These are phyloP conservation scores for Chamaetylas fuelleborni DNA, from an alignment of 2,113 vertebrate species.

Conservation along the genomic window DNA sequence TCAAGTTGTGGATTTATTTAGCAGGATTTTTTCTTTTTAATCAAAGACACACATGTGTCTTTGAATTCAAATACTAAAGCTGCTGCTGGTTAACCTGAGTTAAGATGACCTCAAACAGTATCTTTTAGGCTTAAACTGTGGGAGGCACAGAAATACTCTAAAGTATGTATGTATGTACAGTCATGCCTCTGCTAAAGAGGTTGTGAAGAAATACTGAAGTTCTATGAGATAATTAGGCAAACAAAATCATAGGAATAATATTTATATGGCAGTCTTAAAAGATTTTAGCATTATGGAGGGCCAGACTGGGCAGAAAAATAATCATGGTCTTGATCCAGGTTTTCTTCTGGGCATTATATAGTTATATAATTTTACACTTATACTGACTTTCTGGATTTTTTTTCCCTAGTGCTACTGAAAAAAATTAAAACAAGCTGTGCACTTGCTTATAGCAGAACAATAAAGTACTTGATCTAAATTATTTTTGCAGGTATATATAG, in stretches of 20 bases:
- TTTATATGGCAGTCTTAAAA: neutral
- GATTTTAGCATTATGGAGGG: neutral
- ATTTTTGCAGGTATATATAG: constrained; percentile 84
- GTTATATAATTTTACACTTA: neutral
- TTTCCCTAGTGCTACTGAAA: neutral
- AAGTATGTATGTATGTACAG: neutral
- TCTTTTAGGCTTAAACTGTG: neutral
- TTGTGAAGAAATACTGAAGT: neutral
- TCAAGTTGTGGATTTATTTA: neutral
- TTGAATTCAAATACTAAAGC: neutral
- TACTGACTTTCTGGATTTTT: neutral
- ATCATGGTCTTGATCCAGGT: neutral
- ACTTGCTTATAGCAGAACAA: neutral
- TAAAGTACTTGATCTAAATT: neutral
- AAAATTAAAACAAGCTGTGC: neutral
- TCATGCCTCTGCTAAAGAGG: neutral
- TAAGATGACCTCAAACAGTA: neutral
- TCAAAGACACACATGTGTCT: neutral
- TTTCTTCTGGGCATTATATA: neutral
- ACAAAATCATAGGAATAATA: neutral
- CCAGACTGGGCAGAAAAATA: neutral
- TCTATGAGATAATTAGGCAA: neutral
- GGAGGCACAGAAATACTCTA: neutral
- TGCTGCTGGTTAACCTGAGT: neutral
- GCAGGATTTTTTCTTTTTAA: neutral